Percentiles rank a stretch among this genome's conserved stretches.
Conservation (phyloP, 1,140 invertebrate species). For the Drosophila kurseongensis region DNA sequence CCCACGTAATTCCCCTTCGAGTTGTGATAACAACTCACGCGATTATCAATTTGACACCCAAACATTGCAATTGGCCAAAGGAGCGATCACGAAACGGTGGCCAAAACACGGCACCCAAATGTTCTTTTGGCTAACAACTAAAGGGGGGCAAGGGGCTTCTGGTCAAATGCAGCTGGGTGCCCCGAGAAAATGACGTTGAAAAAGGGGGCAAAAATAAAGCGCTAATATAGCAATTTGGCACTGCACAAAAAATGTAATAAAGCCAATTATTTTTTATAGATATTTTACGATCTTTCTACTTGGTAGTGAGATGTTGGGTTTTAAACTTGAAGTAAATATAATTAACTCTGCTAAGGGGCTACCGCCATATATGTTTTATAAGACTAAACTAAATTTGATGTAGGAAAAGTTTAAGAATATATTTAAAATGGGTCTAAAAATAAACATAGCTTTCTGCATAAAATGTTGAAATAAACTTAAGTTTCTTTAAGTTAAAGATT, state of each 20-base stretch:
- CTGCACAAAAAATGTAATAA: conserved; percentile 29
- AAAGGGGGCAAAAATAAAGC: neutral
- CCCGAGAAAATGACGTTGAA: conserved; percentile 1
- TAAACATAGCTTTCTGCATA: too few species aligned
- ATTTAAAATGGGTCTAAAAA: too few species aligned
- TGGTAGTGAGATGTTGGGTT: too few species aligned
- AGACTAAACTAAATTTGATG: too few species aligned
- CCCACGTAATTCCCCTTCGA: conserved; percentile 21
- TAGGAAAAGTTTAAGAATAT: too few species aligned
- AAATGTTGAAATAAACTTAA: too few species aligned
- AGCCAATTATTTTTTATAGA: conserved; percentile 2
- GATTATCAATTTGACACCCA: conserved; percentile 83
- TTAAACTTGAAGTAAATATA: too few species aligned
- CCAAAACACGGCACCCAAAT: conserved; percentile 46
- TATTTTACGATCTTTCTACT: too few species aligned
- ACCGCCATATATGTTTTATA: too few species aligned
- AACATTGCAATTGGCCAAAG: conserved; percentile 41
- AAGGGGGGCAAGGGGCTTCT: neutral
- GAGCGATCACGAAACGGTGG: conserved; percentile 66
- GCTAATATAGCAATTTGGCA: conserved; percentile 67
- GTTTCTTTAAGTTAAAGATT: too few species aligned
- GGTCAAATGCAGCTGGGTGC: conserved; percentile 16
- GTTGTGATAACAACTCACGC: conserved; percentile 80
- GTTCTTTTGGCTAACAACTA: conserved; percentile 17
- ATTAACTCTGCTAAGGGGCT: too few species aligned